Evolutionary conservation across 2,113 vertebrate species (phyloP), one percentile per base, ranked within the genome.

Genomic region (Aplodontia rufa): DNA sequence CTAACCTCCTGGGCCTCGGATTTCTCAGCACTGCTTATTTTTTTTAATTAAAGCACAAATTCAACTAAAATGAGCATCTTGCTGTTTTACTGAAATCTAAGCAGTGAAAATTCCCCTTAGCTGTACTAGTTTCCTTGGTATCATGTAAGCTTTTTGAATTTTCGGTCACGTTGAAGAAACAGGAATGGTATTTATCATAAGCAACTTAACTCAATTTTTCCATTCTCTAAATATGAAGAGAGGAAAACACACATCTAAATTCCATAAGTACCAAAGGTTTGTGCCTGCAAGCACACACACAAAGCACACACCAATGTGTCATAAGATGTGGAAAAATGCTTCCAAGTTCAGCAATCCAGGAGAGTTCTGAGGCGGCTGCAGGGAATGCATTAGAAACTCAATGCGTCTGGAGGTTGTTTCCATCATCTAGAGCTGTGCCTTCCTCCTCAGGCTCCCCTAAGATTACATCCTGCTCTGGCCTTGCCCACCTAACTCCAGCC

Each of bases 401-500:
- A 62, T 71, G 32, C 51, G 26, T 40, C 19, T 62, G 55, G 53
- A 69, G 49, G 20, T 5, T 16, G 7, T 20, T 35, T 14, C 10
- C 8, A 71, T 5, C 11, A 6, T 37, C 68, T 45, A 32, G n/a
- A 80, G 37, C 20, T 42, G 0, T 20, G 35, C 35, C n/a, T 26
- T 26, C 35, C 5, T 55, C 45, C 49, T 53, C 7, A 30, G 28
- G 22, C 7, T 53, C 55, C 3, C 47, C 20, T 5, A 28, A 20
- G 42, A 16, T 9, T 9, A 47, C 9, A 8, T 30, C 51, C 1
- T 4, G 22, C 40, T 12, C 10, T 5, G 4, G 3, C 1, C 16
- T 47, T 5, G 0, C 1, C 14, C 5, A 26, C 1, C 1, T 28
- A 12, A 19, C 32, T 6, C 42, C 66, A 19, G 5, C 20, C 37